phyloP scores from a whole-genome alignment of 2,888 invertebrate genomes.

The Leptopilina myrica region DNA sequence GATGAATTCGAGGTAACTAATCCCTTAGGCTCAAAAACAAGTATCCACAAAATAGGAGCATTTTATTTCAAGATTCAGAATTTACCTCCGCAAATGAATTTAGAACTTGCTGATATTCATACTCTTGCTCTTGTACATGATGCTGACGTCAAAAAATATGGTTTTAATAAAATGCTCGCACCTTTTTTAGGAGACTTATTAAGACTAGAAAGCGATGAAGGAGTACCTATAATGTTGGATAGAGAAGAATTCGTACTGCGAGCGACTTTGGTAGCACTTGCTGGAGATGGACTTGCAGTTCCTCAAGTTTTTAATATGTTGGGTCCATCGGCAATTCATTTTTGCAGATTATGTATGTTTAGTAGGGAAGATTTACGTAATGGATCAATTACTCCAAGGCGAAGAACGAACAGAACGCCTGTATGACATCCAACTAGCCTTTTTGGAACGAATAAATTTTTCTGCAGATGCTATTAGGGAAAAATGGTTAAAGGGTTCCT shows the following conservation, averaged over 20 bases:
- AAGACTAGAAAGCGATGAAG: slow-evolving; percentile 53
- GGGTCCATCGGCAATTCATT: slow-evolving; percentile 49
- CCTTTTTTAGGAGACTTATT: slow-evolving; percentile 48
- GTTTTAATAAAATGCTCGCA: slow-evolving; percentile 48
- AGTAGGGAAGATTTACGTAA: slow-evolving; percentile 48
- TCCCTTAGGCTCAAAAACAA: slow-evolving; percentile 49
- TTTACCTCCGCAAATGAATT: slow-evolving; percentile 46
- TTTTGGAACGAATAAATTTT: slow-evolving; percentile 26
- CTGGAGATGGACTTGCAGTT: slow-evolving; percentile 54
- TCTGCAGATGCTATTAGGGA: slow-evolving; percentile 31
- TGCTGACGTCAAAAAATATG: slow-evolving; percentile 47
- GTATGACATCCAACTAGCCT: slow-evolving; percentile 42
- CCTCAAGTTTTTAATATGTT: slow-evolving; percentile 52
- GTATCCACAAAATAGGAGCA: slow-evolving; percentile 47
- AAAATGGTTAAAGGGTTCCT: slow-evolving; percentile 48
- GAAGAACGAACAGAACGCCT: slow-evolving; percentile 42
- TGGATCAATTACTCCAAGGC: slow-evolving; percentile 9
- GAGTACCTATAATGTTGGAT: slow-evolving; percentile 45
- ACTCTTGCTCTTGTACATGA: slow-evolving; percentile 40
- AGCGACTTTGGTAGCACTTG: slow-evolving; percentile 47
- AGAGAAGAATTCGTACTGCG: slow-evolving; percentile 47
- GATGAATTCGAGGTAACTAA: slow-evolving; percentile 47
- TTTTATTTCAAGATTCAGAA: slow-evolving; percentile 51
- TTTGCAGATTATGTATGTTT: slow-evolving; percentile 49
- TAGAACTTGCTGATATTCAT: slow-evolving; percentile 42